Evolutionary conservation across 2,113 vertebrate genomes (phyloP), one percentile per base, ranked within the genome.

Genomic region (Aleadryas rufinucha): DNA sequence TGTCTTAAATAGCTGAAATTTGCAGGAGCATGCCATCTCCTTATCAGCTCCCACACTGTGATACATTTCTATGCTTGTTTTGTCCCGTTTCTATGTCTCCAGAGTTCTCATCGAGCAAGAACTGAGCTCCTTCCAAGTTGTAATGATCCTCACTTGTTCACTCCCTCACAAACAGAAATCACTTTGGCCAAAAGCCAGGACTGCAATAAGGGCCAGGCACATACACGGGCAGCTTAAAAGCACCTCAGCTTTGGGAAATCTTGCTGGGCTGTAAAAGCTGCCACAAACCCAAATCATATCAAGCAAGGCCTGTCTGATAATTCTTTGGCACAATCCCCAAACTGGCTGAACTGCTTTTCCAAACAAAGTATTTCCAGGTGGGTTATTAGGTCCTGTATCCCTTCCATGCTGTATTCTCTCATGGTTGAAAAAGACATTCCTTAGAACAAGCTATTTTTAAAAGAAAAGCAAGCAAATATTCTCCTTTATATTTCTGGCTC

Each of bases 311-410:
- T 89, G 76, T 44, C 59, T 93, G 95, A 89, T 93, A 93, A 96
- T 97, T 95, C 76, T 84, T 90, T 96, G 96, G 96, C 96, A 90
- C 49, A 77, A 44, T 89, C 91, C 86, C 83, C 68, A 78, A 93
- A 90, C 27, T 90, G 1, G 4, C 45, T 89, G 42, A 88, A 66
- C 76, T 78, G 80, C 60, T 92, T 95, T 95, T 95, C 79, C 86
- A 78, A 31, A 90, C 80, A 88, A 90, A 97, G 60, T 95, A 59
- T 90, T 96, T 95, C 95, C 95, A 97, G 94, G 96, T 97, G 95
- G 86, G 72, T 81, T 96, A 87, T 92, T 97, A 89, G 89, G 80
- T 80, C 47, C 89, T 78, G 49, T 86, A 90, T 93, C 71, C 79
- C 52, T 77, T 95, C 89, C 83, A 86, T 92, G 68, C 54, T 81